phyloP scores from a whole-genome alignment of 1,140 invertebrate species.

The Phthorimaea operculella region DNA sequence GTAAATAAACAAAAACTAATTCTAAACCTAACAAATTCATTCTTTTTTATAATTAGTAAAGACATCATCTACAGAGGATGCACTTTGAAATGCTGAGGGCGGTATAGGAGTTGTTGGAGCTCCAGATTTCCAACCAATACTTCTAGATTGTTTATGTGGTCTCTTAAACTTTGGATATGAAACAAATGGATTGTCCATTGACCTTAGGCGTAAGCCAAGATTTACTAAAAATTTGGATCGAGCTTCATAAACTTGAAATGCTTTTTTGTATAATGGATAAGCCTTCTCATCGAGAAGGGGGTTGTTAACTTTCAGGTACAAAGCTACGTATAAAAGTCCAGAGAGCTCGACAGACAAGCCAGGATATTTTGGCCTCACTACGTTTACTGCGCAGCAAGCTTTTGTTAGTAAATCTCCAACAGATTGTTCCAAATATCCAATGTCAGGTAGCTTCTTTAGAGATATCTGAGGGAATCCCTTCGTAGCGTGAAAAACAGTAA shows the following conservation, averaged over 20 bases:
- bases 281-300: slow-evolving; percentile 24
- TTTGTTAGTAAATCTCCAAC: slow-evolving; percentile 61
- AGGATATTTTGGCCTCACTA: slow-evolving; percentile 68
- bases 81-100: no score
- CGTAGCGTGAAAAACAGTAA: slow-evolving; percentile 51
- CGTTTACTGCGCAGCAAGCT: slow-evolving; percentile 61
- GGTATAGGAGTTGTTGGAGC: no score
- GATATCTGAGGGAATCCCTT: slow-evolving; percentile 46
- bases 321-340: slow-evolving; percentile 64
- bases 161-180: slow-evolving; percentile 41
- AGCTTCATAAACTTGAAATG: slow-evolving; percentile 43
- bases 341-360: slow-evolving; percentile 61
- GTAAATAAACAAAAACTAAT: no score
- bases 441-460: slow-evolving; percentile 58
- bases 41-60: no score
- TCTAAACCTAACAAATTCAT: no score
- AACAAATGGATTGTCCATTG: slow-evolving; percentile 58
- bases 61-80: no score
- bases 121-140: no score
- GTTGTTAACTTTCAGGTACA: slow-evolving; percentile 69
- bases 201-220: slow-evolving; percentile 50
- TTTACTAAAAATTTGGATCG: slow-evolving; percentile 47
- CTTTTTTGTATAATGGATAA: slow-evolving; percentile 43
- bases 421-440: slow-evolving; percentile 71
- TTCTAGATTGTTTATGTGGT: no score